These are phyloP conservation scores for Diachasma alloeum DNA, from an alignment of 1,140 invertebrate genomes.

Conservation along the genomic window DNA sequence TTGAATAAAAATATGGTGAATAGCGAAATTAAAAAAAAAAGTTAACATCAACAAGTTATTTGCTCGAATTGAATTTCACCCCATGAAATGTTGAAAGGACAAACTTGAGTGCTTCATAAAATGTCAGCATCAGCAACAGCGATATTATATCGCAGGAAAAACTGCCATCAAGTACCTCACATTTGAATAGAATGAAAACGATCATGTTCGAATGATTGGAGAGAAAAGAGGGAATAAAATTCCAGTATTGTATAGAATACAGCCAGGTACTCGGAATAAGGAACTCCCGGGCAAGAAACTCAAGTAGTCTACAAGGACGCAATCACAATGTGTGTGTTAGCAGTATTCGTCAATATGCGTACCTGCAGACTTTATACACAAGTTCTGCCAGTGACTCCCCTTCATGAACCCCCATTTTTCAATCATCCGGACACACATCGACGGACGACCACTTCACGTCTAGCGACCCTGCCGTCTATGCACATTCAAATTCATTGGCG, in stretches of 20 bases:
- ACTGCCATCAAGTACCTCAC: conserved; percentile 44
- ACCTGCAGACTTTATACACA: not conserved
- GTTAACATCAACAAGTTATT: too few species aligned
- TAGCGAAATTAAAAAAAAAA: too few species aligned
- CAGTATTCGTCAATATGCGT: conserved; percentile 15
- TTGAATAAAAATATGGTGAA: too few species aligned
- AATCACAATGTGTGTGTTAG: conserved; percentile 7
- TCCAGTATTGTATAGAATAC: conserved; percentile 34
- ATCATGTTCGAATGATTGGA: not conserved
- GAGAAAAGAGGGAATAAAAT: conserved; percentile 36
- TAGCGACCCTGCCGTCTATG: conserved; percentile 56
- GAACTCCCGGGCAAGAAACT: conserved; percentile 39
- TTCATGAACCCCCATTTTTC: conserved; percentile 13
- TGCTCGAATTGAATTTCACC: too few species aligned
- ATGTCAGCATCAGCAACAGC: not conserved
- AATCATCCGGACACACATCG: conserved; percentile 37
- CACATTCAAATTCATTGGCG: conserved; percentile 64
- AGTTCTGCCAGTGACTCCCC: conserved; percentile 20
- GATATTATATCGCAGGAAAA: not conserved
- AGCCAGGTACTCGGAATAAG: conserved; percentile 32
- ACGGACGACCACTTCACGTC: conserved; percentile 60
- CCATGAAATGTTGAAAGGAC: not conserved
- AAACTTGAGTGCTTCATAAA: not conserved
- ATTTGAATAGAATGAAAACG: conserved; percentile 43
- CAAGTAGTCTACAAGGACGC: conserved; percentile 33